These are phyloP conservation scores for Lithobates pipiens DNA, from an alignment of 2,797 vertebrate genomes.

Conservation along the genomic window DNA sequence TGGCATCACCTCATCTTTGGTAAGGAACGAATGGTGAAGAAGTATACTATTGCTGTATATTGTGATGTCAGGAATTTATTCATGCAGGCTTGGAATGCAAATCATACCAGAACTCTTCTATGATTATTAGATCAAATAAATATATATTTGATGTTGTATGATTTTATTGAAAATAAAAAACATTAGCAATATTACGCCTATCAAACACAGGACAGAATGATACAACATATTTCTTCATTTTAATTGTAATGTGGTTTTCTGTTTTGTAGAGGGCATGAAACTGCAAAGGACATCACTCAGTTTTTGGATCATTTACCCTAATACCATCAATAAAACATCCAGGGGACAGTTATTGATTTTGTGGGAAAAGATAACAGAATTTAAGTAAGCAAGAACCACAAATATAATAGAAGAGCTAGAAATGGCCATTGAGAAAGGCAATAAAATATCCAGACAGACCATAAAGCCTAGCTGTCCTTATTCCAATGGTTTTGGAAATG, in stretches of 20 bases:
- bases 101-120: too few species aligned
- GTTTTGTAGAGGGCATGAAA: slow-evolving; percentile 39
- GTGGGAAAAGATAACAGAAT: slow-evolving; percentile 53
- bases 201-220: background rate
- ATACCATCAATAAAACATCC: slow-evolving; percentile 50
- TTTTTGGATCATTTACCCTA: slow-evolving; percentile 52
- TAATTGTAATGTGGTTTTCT: slow-evolving; percentile 22
- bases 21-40: too few species aligned
- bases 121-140: too few species aligned
- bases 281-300: slow-evolving; percentile 34
- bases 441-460: slow-evolving; percentile 49
- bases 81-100: too few species aligned
- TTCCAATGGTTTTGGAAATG: slow-evolving; percentile 18
- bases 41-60: too few species aligned
- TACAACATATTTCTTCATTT: background rate
- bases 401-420: slow-evolving; percentile 48
- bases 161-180: too few species aligned
- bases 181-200: too few species aligned
- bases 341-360: slow-evolving; percentile 53
- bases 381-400: slow-evolving; percentile 52
- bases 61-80: too few species aligned
- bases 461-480: slow-evolving; percentile 42
- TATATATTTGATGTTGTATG: too few species aligned
- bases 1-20: too few species aligned
- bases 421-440: slow-evolving; percentile 30